Percentiles rank a stretch among this genome's conserved stretches.
Evolutionary conservation across 2,113 vertebrate species (phyloP).

Genomic region (Ictalurus furcatus): DNA sequence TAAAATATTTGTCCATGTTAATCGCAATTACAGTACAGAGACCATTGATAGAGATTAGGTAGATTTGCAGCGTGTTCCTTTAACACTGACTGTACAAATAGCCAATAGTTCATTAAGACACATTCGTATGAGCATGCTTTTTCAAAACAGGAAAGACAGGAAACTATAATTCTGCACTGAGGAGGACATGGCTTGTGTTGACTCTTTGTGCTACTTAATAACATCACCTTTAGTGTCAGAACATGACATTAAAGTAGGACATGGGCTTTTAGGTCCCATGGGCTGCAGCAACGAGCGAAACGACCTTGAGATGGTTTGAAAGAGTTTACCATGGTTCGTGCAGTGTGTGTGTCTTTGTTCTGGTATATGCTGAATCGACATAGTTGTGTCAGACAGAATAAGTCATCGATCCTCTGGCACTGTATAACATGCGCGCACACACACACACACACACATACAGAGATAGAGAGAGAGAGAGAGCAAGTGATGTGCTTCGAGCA

Average conservation of each 20-base stretch:
- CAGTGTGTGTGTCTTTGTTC: constrained; percentile 43
- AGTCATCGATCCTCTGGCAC: constrained; percentile 61
- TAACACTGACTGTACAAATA: background rate
- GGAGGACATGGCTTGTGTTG: background rate
- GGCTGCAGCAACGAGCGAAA: constrained; percentile 55
- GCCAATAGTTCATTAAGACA: background rate
- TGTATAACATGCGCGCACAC: background rate
- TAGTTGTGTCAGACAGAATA: constrained; percentile 62
- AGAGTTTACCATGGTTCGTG: constrained; percentile 57
- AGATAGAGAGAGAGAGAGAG: background rate
- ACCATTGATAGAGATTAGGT: background rate
- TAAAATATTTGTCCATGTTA: background rate
- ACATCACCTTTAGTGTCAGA: constrained; percentile 50
- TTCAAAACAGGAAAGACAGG: background rate
- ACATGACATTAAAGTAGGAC: constrained; percentile 52
- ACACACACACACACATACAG: constrained; percentile 1
- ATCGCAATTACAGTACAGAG: background rate
- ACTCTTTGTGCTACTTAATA: constrained; percentile 19
- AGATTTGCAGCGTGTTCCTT: background rate
- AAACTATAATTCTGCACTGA: background rate
- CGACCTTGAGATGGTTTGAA: constrained; percentile 64
- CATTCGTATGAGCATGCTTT: background rate
- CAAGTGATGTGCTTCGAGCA: constrained; percentile 66
- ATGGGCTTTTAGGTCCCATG: constrained; percentile 46
- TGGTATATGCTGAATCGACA: constrained; percentile 72